These are phyloP conservation scores for Drosophila incognita DNA, from an alignment of 2,888 invertebrate species.

Conservation along the genomic window DNA sequence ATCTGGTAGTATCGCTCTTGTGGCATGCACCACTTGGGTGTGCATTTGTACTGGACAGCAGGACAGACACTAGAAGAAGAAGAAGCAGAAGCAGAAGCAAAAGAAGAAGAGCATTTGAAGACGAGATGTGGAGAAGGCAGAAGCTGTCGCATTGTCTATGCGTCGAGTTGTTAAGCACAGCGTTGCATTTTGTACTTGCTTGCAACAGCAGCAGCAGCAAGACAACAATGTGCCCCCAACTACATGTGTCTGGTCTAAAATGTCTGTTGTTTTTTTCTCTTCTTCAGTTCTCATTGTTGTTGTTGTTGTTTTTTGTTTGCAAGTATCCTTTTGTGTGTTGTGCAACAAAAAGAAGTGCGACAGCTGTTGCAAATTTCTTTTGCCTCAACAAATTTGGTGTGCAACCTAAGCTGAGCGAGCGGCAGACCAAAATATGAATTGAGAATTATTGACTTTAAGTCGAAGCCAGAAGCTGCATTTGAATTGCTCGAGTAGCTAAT, in stretches of 20 bases:
- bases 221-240: constrained; percentile 38
- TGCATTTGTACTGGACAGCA: constrained; percentile 43
- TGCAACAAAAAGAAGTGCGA: constrained; percentile 19
- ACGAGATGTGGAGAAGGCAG: constrained; percentile 10
- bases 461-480: constrained; percentile 13
- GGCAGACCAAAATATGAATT: constrained; percentile 23
- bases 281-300: background rate
- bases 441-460: constrained; percentile 50
- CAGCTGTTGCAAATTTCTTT: constrained; percentile 44
- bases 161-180: constrained; percentile 62
- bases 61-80: constrained; percentile 6
- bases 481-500: constrained; percentile 36
- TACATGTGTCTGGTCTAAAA: constrained; percentile 42
- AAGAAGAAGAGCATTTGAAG: constrained; percentile 20
- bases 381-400: constrained; percentile 6
- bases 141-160: constrained; percentile 54
- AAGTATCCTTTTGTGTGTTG: constrained; percentile 39
- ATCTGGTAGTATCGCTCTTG: constrained; percentile 15
- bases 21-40: constrained; percentile 44
- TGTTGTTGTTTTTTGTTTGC: constrained; percentile 11
- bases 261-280: constrained; percentile 18
- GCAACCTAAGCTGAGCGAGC: background rate
- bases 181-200: constrained; percentile 47
- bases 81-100: background rate
- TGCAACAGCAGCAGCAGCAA: constrained; percentile 35